phyloP scores from a whole-genome alignment of 1,140 invertebrate species.

The Lepidotrigona ventralis region DNA sequence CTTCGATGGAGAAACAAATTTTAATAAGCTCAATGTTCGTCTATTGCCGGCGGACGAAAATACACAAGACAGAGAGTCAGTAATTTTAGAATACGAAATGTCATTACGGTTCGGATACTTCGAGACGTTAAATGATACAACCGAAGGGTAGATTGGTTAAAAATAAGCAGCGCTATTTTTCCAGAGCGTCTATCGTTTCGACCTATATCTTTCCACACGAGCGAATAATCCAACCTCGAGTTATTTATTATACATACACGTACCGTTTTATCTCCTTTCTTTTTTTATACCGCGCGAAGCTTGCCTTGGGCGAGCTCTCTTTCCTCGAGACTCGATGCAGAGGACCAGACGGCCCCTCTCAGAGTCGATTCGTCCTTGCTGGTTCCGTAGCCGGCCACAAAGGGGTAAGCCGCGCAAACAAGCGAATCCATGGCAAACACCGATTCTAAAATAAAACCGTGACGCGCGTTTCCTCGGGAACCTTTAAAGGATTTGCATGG shows the following conservation, averaged over 20 bases:
- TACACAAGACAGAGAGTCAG: neutral
- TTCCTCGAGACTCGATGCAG: neutral
- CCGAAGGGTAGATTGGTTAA: neutral
- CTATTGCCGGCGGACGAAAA: no score
- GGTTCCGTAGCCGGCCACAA: conserved; percentile 38
- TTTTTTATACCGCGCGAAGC: conserved; percentile 1
- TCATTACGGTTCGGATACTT: neutral
- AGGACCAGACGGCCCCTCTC: neutral
- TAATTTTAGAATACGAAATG: neutral
- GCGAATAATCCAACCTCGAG: conserved; percentile 34
- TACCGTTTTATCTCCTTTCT: neutral
- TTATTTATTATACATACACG: conserved; percentile 44
- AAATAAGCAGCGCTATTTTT: conserved; percentile 36
- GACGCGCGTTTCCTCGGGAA: conserved; percentile 26
- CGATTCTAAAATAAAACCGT: conserved; percentile 56
- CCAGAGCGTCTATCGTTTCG: conserved; percentile 28
- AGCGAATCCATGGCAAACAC: conserved; percentile 47
- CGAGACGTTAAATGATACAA: neutral
- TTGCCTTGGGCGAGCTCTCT: neutral
- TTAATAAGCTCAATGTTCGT: neutral
- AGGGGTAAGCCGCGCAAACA: conserved; percentile 46
- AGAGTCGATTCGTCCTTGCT: conserved; percentile 52
- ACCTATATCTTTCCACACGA: conserved; percentile 49
- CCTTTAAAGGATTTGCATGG: conserved; percentile 44
- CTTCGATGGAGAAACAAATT: no score